phyloP scores from a whole-genome alignment of 2,888 invertebrate genomes.

The Stegophylla sp. region DNA sequence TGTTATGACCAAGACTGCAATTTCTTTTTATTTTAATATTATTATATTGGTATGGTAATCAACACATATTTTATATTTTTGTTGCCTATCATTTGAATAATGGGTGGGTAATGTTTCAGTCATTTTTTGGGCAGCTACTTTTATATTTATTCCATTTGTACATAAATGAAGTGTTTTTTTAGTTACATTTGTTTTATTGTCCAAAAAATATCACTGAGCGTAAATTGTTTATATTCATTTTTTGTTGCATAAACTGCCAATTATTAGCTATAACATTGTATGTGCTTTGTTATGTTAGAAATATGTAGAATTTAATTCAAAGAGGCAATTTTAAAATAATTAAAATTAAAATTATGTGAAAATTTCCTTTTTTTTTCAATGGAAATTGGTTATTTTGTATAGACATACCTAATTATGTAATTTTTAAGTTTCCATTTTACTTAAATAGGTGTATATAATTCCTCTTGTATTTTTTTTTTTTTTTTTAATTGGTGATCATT shows the following conservation, averaged over 20 bases:
- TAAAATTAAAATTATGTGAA: slow-evolving; percentile 7
- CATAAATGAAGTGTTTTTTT: slow-evolving; percentile 10
- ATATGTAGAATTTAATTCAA: background rate
- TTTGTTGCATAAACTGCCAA: slow-evolving; percentile 50
- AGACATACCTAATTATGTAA: slow-evolving; percentile 40
- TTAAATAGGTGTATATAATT: slow-evolving; percentile 37
- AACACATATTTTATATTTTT: slow-evolving; percentile 11
- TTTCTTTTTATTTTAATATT: slow-evolving; percentile 37
- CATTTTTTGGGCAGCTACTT: slow-evolving; percentile 38
- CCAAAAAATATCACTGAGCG: slow-evolving; percentile 15
- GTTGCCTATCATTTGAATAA: slow-evolving; percentile 27
- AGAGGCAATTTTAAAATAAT: slow-evolving; percentile 4
- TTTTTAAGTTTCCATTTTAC: slow-evolving; percentile 46
- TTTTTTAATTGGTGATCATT: slow-evolving; percentile 45
- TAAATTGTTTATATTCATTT: slow-evolving; percentile 40
- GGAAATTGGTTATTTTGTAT: slow-evolving; percentile 47
- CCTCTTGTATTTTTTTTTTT: slow-evolving; percentile 3
- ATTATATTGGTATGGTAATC: slow-evolving; percentile 31
- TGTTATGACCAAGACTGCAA: slow-evolving; percentile 47
- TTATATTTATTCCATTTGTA: slow-evolving; percentile 35
- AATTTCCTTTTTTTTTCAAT: slow-evolving; percentile 28
- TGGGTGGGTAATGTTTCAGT: slow-evolving; percentile 42
- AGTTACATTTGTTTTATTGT: slow-evolving; percentile 16
- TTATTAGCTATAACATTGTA: slow-evolving; percentile 40
- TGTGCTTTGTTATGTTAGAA: slow-evolving; percentile 20